phyloP scores from a whole-genome alignment of 53 echinoderm and acorn worm species.

The Holothuria scabra region DNA sequence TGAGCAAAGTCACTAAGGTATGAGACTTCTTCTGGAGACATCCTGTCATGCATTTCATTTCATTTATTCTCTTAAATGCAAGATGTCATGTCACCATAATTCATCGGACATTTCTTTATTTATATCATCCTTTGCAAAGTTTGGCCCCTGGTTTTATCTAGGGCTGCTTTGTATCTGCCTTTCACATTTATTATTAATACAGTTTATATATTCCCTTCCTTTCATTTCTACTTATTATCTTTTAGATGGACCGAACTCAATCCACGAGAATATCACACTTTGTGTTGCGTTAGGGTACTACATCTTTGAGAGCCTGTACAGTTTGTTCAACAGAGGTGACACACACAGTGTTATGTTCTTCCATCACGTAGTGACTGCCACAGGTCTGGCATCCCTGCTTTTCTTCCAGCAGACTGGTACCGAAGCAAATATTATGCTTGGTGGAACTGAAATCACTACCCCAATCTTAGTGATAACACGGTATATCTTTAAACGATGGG shows the following conservation, averaged over 20 bases:
- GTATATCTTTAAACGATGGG: neutral
- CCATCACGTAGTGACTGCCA: constrained; percentile 46
- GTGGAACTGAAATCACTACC: constrained; percentile 8
- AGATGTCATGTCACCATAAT: too few species aligned
- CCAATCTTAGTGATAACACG: neutral
- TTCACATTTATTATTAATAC: too few species aligned
- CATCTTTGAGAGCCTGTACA: constrained; percentile 45
- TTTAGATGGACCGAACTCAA: constrained; percentile 39
- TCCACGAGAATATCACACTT: constrained; percentile 32
- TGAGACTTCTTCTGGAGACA: too few species aligned
- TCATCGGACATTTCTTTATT: too few species aligned
- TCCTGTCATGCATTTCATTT: too few species aligned
- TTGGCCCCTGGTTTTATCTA: too few species aligned
- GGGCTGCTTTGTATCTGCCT: too few species aligned
- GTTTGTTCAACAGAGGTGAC: constrained; percentile 14
- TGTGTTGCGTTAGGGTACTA: constrained; percentile 53
- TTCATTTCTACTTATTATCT: constrained; percentile 13
- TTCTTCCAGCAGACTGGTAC: neutral
- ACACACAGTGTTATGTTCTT: constrained; percentile 39
- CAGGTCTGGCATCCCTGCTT: neutral
- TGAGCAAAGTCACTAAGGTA: too few species aligned
- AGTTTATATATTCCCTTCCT: neutral
- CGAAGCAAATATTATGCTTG: neutral
- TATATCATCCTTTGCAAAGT: too few species aligned
- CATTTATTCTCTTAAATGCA: too few species aligned